Evolutionary conservation across 2,113 vertebrate genomes (phyloP).

Genomic region (Stegostoma tigrinum): DNA sequence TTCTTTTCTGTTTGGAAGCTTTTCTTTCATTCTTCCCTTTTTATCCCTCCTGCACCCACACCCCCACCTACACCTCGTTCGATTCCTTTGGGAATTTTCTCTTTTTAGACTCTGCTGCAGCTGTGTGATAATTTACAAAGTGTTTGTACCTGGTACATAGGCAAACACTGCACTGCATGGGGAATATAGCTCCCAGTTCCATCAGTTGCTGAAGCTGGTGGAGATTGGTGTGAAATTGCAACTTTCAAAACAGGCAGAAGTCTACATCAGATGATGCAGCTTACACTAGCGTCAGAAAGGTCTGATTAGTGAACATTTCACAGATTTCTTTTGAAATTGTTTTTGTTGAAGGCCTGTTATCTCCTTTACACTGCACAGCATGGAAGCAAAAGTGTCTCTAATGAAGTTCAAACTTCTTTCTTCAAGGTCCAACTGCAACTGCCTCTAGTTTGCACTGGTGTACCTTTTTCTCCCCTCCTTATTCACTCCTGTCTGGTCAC

Average conservation of each 20-base stretch:
- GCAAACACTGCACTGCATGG: neutral
- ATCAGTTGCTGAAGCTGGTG: neutral
- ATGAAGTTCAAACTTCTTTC: neutral
- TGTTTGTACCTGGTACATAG: neutral
- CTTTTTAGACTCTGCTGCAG: neutral
- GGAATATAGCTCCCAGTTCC: neutral
- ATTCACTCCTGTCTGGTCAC: neutral
- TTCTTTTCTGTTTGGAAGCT: neutral
- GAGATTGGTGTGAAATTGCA: conserved; percentile 6
- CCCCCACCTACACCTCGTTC: too few relatives aligned
- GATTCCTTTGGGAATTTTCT: neutral
- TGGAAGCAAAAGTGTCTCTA: neutral
- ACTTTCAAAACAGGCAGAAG: neutral
- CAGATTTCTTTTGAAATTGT: neutral
- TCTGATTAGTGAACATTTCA: neutral
- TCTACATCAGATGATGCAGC: neutral
- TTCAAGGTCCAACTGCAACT: neutral
- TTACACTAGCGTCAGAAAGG: neutral
- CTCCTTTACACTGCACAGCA: neutral
- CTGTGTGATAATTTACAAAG: neutral
- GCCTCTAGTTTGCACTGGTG: neutral
- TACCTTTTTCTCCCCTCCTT: neutral
- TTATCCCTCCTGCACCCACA: neutral
- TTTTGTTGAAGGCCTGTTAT: neutral
- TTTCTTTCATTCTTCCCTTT: neutral